These are phyloP conservation scores for Drosophila macrospina DNA, from an alignment of 2,888 invertebrate species.

Conservation along the genomic window DNA sequence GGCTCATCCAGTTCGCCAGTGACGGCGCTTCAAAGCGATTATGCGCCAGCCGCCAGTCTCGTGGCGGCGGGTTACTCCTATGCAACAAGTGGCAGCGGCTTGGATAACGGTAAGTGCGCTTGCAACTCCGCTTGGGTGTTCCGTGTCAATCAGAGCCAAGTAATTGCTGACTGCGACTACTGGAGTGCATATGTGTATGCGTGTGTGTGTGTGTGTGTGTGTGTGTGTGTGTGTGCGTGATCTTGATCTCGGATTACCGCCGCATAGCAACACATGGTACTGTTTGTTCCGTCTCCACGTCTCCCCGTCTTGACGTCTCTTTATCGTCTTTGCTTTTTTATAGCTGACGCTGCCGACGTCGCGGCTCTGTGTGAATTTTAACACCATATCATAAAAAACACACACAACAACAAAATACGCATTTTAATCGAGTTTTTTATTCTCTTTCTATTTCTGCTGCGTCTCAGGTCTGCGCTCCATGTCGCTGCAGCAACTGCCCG, in stretches of 20 bases:
- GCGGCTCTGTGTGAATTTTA: conserved; percentile 73
- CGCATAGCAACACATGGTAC: conserved; percentile 58
- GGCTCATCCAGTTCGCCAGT: conserved; percentile 64
- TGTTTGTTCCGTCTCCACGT: background rate
- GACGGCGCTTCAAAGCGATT: conserved; percentile 83
- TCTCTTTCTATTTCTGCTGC: conserved; percentile 9
- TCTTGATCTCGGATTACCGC: conserved; percentile 54
- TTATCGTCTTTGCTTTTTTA: conserved; percentile 31
- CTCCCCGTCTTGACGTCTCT: too few relatives aligned
- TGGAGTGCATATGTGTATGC: conserved; percentile 11
- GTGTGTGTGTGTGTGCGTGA: conserved; percentile 11
- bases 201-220: conserved; percentile 13
- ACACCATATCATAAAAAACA: conserved; percentile 60
- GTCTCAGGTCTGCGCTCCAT: conserved; percentile 82
- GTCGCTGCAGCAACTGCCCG: conserved; percentile 80
- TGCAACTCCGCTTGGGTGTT: conserved; percentile 65
- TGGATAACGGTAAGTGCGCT: conserved; percentile 84
- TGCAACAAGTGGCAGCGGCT: conserved; percentile 69
- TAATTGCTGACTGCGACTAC: conserved; percentile 1
- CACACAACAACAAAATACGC: background rate
- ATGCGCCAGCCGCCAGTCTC: conserved; percentile 79
- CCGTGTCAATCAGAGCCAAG: conserved; percentile 74
- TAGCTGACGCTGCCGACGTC: conserved; percentile 40
- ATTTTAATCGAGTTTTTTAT: conserved; percentile 57
- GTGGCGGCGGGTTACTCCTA: conserved; percentile 83